phyloP scores from a whole-genome alignment of 2,797 vertebrate species.

The Serranus cabrilla region DNA sequence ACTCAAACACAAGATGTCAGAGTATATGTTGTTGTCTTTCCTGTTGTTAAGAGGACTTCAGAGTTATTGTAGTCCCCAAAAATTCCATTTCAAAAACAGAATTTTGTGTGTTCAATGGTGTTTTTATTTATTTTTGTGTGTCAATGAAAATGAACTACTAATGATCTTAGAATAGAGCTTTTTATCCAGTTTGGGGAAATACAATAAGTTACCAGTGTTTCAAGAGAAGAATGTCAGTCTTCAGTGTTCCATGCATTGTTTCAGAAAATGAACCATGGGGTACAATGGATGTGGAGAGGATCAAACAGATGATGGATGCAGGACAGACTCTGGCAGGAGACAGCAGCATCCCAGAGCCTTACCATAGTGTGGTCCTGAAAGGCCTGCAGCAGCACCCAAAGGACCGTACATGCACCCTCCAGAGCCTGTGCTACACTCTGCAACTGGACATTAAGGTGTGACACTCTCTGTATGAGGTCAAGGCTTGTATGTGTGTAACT shows the following conservation, averaged over 20 bases:
- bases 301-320: constrained; percentile 75
- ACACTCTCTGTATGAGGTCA: not conserved
- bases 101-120: not conserved
- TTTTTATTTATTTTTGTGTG: not conserved
- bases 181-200: not conserved
- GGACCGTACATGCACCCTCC: constrained; percentile 75
- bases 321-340: constrained; percentile 68
- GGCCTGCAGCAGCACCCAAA: constrained; percentile 69
- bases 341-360: constrained; percentile 72
- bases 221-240: not conserved
- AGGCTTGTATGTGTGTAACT: not conserved
- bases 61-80: not conserved
- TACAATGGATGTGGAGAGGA: constrained; percentile 53
- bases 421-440: constrained; percentile 72
- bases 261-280: constrained; percentile 82
- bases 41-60: not conserved
- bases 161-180: no score
- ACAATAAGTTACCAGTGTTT: not conserved
- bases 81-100: not conserved
- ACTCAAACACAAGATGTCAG: not conserved
- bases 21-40: not conserved
- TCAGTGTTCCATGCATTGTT: not conserved
- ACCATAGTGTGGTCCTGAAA: constrained; percentile 73
- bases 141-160: not conserved
- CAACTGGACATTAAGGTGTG: constrained; percentile 73